Evolutionary conservation across 2,797 vertebrate genomes (phyloP), one percentile per base, ranked within the genome.

Genomic region (Myioborus miniatus): DNA sequence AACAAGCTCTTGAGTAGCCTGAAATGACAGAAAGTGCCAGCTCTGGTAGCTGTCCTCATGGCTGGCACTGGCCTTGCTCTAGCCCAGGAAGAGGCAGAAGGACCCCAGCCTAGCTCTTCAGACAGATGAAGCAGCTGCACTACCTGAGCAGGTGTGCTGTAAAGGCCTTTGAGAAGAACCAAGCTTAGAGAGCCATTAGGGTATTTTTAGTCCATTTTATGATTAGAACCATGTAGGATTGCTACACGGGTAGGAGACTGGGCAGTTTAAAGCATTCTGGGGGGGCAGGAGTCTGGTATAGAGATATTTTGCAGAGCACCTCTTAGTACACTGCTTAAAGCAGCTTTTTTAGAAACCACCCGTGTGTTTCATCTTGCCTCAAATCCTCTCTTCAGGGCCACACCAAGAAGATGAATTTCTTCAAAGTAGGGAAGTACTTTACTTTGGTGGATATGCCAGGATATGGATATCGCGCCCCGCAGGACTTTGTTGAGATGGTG

Each of bases 351-450:
- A 7, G 36, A 83, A 81, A 52, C 5, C 4, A 4, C 5, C 2
- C 3, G 20, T 27, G 36, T 68, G 23, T 12, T 59, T 78, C 37
- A 30, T 15, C 41, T 30, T 87, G 12, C 5, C 7, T 77, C 55
- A 41, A 84, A 85, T 74, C 29, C 30, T 87, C 46, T 86, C n/a
- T 50, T 44, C 75, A 99, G 99, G 99, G 99, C 27, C 99, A 99
- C 96, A 99, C 99, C 32, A 99, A 98, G 97, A 99, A 99, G 97
- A 98, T 99, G 97, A 99, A 99, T 97, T 99, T 99, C 98, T 99
- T 99, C 97, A 98, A 96, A 92, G 99, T 99, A 84, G 99, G 99
- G 64, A 98, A 97, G 95, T 96, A 98, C 2, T 99, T 99, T 92
- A 99, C 98, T 27, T 29, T 99, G 41, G 99, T 99, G 60, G 99